Evolutionary conservation across 2,113 vertebrate genomes (phyloP).

Genomic region (Phodopus roborovskii): DNA sequence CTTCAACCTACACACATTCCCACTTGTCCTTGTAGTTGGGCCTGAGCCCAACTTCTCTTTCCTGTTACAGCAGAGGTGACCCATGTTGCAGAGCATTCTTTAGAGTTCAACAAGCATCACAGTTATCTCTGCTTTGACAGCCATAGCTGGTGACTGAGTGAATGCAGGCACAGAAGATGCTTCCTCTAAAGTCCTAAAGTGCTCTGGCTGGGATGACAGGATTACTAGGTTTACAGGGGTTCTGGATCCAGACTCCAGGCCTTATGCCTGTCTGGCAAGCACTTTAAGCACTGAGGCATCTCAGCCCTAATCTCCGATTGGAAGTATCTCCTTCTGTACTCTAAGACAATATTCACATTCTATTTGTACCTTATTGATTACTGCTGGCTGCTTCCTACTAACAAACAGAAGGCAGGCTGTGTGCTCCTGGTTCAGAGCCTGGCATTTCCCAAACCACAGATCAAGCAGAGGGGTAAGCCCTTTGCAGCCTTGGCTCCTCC

Average conservation of each 20-base stretch:
- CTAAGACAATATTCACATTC: not conserved
- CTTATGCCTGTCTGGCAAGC: not conserved
- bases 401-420: not conserved
- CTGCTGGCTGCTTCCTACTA: conserved; percentile 4
- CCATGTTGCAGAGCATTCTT: not conserved
- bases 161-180: not conserved
- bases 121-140: not conserved
- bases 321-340: not conserved
- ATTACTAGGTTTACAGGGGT: not conserved
- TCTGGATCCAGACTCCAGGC: not conserved
- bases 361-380: not conserved
- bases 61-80: not conserved
- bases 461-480: not conserved
- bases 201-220: not conserved
- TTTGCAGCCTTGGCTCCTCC: not conserved
- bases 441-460: not conserved
- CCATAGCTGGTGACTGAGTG: not conserved
- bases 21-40: not conserved
- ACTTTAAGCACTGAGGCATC: not conserved
- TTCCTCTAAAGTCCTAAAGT: not conserved
- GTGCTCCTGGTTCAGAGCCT: not conserved
- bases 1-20: not conserved
- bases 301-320: not conserved
- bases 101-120: not conserved
- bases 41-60: not conserved